A percentile compares a stretch with the other conserved stretches of the same genome.
Conservation (phyloP, 2,888 invertebrate genomes). For the Eupithecia inturbata region DNA sequence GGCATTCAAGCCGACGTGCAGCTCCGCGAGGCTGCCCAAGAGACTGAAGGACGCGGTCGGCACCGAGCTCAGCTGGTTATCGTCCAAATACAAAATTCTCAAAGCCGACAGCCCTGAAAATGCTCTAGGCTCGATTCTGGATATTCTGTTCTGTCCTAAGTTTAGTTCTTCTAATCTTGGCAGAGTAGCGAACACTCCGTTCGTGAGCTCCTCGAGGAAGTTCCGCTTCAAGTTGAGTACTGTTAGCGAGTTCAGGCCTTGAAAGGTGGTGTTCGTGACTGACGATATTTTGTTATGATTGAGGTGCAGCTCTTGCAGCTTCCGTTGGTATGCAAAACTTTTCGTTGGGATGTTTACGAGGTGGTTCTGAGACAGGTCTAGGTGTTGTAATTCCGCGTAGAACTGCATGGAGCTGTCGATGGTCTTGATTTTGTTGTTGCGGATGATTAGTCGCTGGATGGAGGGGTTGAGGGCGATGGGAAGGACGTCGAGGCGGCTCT, state of each 20-base stretch:
- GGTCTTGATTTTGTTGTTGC: conserved; percentile 93
- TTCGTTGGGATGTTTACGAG: conserved; percentile 91
- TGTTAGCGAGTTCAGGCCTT: conserved; percentile 89
- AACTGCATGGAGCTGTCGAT: conserved; percentile 95
- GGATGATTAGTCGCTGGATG: conserved; percentile 92
- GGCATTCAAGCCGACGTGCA: conserved; percentile 93
- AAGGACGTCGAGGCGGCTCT: conserved; percentile 93
- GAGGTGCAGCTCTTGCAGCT: conserved; percentile 91
- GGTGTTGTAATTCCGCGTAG: conserved; percentile 92
- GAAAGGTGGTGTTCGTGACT: conserved; percentile 91
- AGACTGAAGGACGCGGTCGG: conserved; percentile 90
- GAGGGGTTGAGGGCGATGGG: conserved; percentile 96
- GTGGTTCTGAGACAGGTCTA: conserved; percentile 93
- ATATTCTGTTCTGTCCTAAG: conserved; percentile 93
- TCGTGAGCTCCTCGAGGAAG: conserved; percentile 90
- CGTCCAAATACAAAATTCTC: conserved; percentile 91
- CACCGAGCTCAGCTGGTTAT: conserved; percentile 91
- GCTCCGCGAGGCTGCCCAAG: conserved; percentile 91
- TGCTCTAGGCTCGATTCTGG: conserved; percentile 89
- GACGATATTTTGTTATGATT: conserved; percentile 94
- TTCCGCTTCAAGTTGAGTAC: conserved; percentile 93
- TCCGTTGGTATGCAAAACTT: conserved; percentile 91
- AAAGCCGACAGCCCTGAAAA: conserved; percentile 91
- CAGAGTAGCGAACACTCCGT: conserved; percentile 89
- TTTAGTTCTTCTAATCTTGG: conserved; percentile 92